Percentiles rank a stretch among this genome's conserved stretches.
Evolutionary conservation across 2,797 vertebrate species (phyloP).

Genomic region (Chloroceryle amazona): DNA sequence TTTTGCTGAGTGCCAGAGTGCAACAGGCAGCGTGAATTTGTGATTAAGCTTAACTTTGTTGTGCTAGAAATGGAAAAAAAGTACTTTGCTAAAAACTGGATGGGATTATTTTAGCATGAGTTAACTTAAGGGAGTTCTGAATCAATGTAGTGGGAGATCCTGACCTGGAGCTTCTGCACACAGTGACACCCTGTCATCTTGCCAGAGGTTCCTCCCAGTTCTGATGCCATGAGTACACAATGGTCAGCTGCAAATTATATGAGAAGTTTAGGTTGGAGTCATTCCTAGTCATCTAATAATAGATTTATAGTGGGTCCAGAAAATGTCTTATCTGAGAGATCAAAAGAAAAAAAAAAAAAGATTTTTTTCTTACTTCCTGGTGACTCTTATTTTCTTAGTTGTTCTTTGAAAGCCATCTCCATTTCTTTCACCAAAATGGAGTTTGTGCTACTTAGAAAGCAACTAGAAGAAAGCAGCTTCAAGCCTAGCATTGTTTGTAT

Average conservation of each 20-base stretch:
- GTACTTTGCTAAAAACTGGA: background rate
- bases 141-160: background rate
- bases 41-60: background rate
- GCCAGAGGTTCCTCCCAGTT: background rate
- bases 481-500: background rate
- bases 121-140: background rate
- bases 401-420: background rate
- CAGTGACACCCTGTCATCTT: background rate
- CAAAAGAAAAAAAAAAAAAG: background rate
- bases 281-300: background rate
- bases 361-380: background rate
- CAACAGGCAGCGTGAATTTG: fast-evolving
- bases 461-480: background rate
- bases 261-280: background rate
- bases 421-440: background rate
- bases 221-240: background rate
- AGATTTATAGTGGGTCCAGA: background rate
- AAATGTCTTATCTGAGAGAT: background rate
- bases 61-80: background rate
- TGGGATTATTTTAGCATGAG: background rate
- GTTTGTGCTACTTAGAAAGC: background rate
- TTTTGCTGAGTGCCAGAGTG: background rate
- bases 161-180: background rate
- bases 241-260: background rate
- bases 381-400: background rate